Conservation (phyloP, 2,888 invertebrate species). For the Meteorus colon region DNA sequence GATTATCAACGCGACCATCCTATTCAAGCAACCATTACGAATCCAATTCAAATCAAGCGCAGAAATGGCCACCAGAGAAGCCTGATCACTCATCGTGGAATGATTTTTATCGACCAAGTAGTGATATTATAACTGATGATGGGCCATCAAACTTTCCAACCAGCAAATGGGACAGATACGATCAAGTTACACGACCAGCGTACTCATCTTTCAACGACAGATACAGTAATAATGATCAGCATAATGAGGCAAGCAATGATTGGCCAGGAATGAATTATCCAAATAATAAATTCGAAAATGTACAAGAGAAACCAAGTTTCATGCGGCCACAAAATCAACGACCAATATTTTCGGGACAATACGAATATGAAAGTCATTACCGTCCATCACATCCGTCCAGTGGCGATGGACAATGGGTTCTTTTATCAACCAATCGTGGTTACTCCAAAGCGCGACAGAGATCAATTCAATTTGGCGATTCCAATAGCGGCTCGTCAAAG, state of each 20-base stretch:
- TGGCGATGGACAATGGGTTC: conserved; percentile 85
- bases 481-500: conserved; percentile 49
- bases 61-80: conserved; percentile 72
- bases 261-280: conserved; percentile 58
- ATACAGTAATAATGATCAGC: conserved; percentile 48
- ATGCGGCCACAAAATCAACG: conserved; percentile 53
- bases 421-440: conserved; percentile 85
- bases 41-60: conserved; percentile 60
- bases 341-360: conserved; percentile 74
- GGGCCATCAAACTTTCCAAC: conserved; percentile 76
- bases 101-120: conserved; percentile 65
- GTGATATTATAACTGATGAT: conserved; percentile 76
- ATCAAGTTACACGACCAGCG: conserved; percentile 44
- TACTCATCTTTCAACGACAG: conserved; percentile 52
- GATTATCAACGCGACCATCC: conserved; percentile 51
- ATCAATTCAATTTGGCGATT: conserved; percentile 69
- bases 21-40: conserved; percentile 62
- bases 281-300: conserved; percentile 57
- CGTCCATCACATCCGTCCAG: conserved; percentile 78
- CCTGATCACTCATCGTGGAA: conserved; percentile 68
- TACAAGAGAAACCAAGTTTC: conserved; percentile 51
- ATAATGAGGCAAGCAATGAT: conserved; percentile 52
- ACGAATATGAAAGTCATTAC: conserved; percentile 71
- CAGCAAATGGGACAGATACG: conserved; percentile 63
- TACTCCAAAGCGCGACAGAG: conserved; percentile 74